Base-by-base conservation (phyloP, 2,113 vertebrate genomes). In the Sardina pilchardus region DNA sequence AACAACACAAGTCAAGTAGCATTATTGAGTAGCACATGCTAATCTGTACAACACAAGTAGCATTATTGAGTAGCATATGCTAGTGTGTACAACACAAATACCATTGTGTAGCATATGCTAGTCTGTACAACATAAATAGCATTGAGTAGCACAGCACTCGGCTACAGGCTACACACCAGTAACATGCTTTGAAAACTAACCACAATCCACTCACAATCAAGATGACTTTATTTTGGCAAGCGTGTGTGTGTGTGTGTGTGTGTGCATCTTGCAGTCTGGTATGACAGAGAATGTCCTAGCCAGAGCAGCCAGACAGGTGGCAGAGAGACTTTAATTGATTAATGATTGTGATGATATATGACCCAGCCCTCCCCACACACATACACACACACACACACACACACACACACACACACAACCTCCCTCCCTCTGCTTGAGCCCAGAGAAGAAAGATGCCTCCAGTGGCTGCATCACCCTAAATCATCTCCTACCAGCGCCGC, bases 401-500 rank as follows among this genome's bases (percentile, higher is more conserved):
- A 59, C 56, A 59, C 56, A n/a, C 56, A n/a, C 19, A 21, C 19
- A 59, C 56, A 16, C 45, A 47, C 26, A 12, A 16, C 47, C 45
- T 30, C 90, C 87, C 88, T 89, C 82, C 87, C 88, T 90, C 53
- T 88, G 89, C 91, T 90, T 92, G 3, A 14, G 14, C 48, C 50
- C 50, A 53, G 50, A 17, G 16, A 53, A 53, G 50, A 53, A 91
- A 93, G 93, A 94, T 91, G 88, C 91, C 84, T 87, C 78, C 91
- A 92, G 90, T 91, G 87, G 84, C 86, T 85, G 88, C 93, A 92
- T 93, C 92, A 42, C 91, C 92, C 94, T 95, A 94, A 95, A 95
- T 95, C 94, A 95, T 95, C 94, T 95, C 94, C 94, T 93, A 94
- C 93, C 94, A 94, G 93, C 92, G 93, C 92, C 85, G 93, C 91